These are phyloP conservation scores for Boloria selene DNA, from an alignment of 2,888 invertebrate species.

Conservation along the genomic window DNA sequence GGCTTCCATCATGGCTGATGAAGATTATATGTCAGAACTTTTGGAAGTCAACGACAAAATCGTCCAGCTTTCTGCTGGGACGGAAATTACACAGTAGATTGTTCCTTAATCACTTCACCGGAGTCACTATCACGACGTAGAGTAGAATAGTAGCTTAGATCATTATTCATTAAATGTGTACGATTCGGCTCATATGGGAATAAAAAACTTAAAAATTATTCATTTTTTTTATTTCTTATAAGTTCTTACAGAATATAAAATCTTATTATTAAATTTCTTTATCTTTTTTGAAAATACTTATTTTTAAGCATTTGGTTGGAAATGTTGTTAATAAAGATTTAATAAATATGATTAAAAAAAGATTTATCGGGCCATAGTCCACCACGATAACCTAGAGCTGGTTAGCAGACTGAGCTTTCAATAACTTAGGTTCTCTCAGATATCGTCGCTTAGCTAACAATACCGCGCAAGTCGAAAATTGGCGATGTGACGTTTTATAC, in stretches of 20 bases:
- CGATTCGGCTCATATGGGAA: constrained; percentile 58
- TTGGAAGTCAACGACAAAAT: constrained; percentile 89
- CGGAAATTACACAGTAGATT: constrained; percentile 25
- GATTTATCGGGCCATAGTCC: too few relatives aligned
- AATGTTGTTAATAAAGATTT: too few relatives aligned
- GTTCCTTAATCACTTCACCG: constrained; percentile 40
- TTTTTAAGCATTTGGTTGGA: too few relatives aligned
- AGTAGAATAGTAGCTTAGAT: constrained; percentile 30
- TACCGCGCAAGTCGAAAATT: too few relatives aligned
- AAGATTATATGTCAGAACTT: constrained; percentile 88
- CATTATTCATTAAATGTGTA: constrained; percentile 27
- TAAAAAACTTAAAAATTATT: constrained; percentile 50
- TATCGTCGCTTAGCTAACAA: too few relatives aligned
- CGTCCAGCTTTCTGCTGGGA: constrained; percentile 70
- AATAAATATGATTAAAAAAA: too few relatives aligned
- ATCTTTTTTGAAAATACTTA: too few relatives aligned
- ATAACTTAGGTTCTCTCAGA: too few relatives aligned
- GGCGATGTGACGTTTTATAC: too few relatives aligned
- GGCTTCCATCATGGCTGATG: constrained; percentile 87
- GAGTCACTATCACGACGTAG: constrained; percentile 33
- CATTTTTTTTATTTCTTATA: constrained; percentile 32
- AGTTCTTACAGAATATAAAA: not conserved
- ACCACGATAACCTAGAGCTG: too few relatives aligned
- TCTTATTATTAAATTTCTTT: too few relatives aligned
- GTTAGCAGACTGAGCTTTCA: too few relatives aligned